Evolutionary conservation across 1,140 invertebrate species (phyloP), one percentile per base, ranked within the genome.

Genomic region (Caenorhabditis inopinata): DNA sequence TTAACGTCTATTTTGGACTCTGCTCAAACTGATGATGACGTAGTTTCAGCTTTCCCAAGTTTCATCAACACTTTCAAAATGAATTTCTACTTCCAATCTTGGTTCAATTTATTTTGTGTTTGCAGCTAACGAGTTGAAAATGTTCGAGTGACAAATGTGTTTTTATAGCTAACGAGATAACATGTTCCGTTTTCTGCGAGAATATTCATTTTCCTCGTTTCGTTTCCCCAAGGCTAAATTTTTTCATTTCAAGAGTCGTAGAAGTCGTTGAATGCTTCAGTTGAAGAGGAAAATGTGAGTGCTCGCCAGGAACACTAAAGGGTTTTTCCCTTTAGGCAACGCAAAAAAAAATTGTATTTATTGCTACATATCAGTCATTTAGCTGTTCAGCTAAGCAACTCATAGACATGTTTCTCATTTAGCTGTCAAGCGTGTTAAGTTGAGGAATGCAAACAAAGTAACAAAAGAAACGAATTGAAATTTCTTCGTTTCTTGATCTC

Each of bases 271-370:
- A 68, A 68, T 38, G 58, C 38, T 38, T 68, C 58, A 38, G 35
- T 68, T 68, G 58, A 68, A 68, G 35, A 18, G 32, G 27, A 27
- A 68, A 68, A n/a, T n/a, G n/a, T 68, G 58, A 68, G 58, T 68
- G 29, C 58, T 68, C n/a, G 58, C 29, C 23, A 68, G 23, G 58
- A 68, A 68, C 58, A 68, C 58, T 68, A 58, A 58, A 32, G 27
- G 51, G 51, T 58, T 32, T 32, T 58, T 58, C 11, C 27, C n/a
- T 58, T n/a, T 11, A 2, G 14, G 14, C 29, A 58, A 58, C 7
- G 27, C 11, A 32, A 58, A 58, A 29, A 32, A 7, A 14, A 16
- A 12, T 58, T 58, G 12, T 32, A 32, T 58, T 58, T 29, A 58
- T 58, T 29, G 11, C 14, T 11, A 25, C 49, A 51, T 51, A 9